Percentiles rank a stretch among this genome's conserved stretches.
These are phyloP conservation scores for Clarias macrocephalus DNA, from an alignment of 2,113 vertebrate species.

Conservation along the genomic window DNA sequence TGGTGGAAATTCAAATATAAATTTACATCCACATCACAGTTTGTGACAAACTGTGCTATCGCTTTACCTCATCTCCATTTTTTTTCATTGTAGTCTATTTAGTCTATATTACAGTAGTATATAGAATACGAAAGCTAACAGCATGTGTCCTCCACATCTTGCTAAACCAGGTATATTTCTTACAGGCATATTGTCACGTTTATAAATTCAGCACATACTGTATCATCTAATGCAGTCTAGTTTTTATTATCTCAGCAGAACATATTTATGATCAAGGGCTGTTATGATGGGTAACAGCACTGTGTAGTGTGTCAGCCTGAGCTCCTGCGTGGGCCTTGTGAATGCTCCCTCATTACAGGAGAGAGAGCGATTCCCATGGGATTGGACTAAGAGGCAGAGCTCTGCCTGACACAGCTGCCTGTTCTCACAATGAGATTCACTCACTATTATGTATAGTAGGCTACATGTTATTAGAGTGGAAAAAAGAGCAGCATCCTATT, in stretches of 20 bases:
- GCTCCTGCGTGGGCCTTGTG: slow-evolving; percentile 53
- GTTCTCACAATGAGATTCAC: slow-evolving; percentile 49
- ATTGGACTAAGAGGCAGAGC: slow-evolving; percentile 53
- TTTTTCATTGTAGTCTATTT: background rate
- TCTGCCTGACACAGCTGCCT: slow-evolving; percentile 60
- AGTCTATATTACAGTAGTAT: background rate
- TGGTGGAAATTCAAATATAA: background rate
- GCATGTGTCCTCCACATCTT: too few relatives aligned
- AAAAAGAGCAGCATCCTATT: background rate
- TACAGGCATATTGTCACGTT: background rate
- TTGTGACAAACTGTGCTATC: background rate
- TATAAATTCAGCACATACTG: background rate
- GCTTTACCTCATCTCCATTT: background rate
- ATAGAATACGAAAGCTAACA: background rate
- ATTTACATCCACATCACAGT: background rate
- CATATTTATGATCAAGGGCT: slow-evolving; percentile 29
- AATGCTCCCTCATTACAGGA: slow-evolving; percentile 59
- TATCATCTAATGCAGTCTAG: background rate
- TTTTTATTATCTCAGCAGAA: slow-evolving; percentile 13
- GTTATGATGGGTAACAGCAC: slow-evolving; percentile 47
- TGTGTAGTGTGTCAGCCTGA: slow-evolving; percentile 43
- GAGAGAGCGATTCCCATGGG: slow-evolving; percentile 50
- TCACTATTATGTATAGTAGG: slow-evolving; percentile 6
- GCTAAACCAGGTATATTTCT: background rate
- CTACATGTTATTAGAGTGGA: background rate